Base-by-base conservation (phyloP, 2,888 invertebrate species). In the Cheilosia urbana region DNA sequence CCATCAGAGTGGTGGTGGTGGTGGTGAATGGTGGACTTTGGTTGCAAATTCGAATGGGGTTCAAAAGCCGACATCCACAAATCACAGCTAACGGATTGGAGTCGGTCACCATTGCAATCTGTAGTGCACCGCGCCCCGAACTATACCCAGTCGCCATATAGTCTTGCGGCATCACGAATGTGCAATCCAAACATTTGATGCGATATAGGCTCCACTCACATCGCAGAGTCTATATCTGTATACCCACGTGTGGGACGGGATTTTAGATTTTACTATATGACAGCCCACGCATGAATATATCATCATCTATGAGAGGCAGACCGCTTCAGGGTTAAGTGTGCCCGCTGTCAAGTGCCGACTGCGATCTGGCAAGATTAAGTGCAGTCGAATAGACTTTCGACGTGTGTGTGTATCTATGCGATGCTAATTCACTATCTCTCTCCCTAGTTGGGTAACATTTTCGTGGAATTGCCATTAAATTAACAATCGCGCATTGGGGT, bases 41-140 rank as follows among this genome's bases (percentile, higher is more conserved):
- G 51, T 63, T 37, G 75, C 58, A 63, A 79, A 66, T 73, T 72
- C 62, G 68, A 63, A 40, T 37, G 66, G 45, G 85, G 85, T 85
- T 85, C 85, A 81, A 71, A 72, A 68, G 85, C 77, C 81, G 85
- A 77, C 85, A 85, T 58, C 85, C 81, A 85, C 85, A 85, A 85
- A 81, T 85, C 81, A 85, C 77, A 81, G 55, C 85, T 72, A 85
- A 85, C 81, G 85, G 85, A 85, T 85, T 85, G 42, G 81, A 81
- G 58, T 76, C 85, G 76, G 75, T 71, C 81, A 40, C 66, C 68
- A 80, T 72, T 68, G 76, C 76, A 47, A 80, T 63, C 49, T 15
- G 15, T 6, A 51, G 7, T 30, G 3, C 42, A 34, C 34, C 63
- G n/a, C 62, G 65, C 65, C 72, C 73, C 51, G 37, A 34, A 21